phyloP scores from a whole-genome alignment of 1,140 invertebrate genomes.

The Amyelois transitella region DNA sequence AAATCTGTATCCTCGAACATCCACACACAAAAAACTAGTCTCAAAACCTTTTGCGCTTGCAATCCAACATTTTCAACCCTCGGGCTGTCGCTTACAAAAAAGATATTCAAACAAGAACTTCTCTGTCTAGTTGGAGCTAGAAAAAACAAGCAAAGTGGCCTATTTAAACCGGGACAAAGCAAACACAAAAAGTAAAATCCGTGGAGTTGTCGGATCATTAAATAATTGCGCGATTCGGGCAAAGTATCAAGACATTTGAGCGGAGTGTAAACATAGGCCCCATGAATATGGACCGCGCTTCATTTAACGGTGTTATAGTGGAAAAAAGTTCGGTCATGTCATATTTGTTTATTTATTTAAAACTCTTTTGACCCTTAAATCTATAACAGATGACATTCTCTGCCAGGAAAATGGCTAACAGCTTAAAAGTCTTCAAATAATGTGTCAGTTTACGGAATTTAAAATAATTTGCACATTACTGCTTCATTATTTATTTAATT shows the following conservation, averaged over 20 bases:
- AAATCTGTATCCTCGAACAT: neutral
- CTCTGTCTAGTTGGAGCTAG: neutral
- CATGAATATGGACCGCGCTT: constrained; percentile 6
- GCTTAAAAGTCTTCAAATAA: no score
- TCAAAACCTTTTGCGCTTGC: neutral
- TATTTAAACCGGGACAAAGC: constrained; percentile 7
- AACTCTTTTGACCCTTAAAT: no score
- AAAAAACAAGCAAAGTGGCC: neutral
- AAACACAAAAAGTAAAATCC: constrained; percentile 6
- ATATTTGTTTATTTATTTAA: neutral
- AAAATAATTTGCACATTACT: no score
- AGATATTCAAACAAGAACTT: neutral
- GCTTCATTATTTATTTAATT: no score
- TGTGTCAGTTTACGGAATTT: no score
- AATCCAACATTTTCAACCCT: neutral
- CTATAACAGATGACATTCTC: no score
- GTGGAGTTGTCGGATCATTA: constrained; percentile 8
- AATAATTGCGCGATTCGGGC: constrained; percentile 11
- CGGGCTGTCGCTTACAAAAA: neutral
- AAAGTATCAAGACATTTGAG: constrained; percentile 12
- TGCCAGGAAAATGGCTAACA: no score
- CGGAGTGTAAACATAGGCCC: constrained; percentile 8
- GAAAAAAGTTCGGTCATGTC: neutral
- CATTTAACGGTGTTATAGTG: constrained; percentile 2
- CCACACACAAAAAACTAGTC: neutral